Evolutionary conservation across 2,888 invertebrate genomes (phyloP).

Genomic region (Seira sanloemensis): DNA sequence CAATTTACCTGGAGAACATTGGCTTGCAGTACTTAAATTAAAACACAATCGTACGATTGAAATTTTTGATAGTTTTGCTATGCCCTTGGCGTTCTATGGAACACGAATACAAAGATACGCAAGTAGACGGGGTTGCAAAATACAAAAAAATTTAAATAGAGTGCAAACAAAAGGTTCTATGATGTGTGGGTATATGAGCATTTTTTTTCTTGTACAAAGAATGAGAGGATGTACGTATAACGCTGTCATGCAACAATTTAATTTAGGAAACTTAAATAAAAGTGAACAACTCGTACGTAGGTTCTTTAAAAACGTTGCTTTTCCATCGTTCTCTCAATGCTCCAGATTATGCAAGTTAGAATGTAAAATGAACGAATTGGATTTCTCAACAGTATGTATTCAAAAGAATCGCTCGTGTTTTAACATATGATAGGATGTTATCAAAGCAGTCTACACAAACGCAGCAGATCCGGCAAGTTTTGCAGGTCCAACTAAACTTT

Average conservation of each 20-base stretch:
- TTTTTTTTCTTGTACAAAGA: constrained; percentile 26
- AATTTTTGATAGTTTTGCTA: constrained; percentile 43
- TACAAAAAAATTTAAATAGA: background rate
- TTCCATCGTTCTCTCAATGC: constrained; percentile 19
- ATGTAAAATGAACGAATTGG: background rate
- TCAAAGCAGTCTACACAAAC: constrained; percentile 11
- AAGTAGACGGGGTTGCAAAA: background rate
- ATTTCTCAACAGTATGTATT: constrained; percentile 11
- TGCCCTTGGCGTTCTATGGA: constrained; percentile 25
- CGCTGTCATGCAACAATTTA: background rate
- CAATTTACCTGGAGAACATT: constrained; percentile 27
- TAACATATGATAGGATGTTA: background rate
- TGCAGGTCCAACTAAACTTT: constrained; percentile 28
- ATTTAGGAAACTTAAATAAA: background rate
- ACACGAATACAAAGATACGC: background rate
- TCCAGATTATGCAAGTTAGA: background rate
- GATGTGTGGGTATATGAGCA: constrained; percentile 30
- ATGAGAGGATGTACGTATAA: background rate
- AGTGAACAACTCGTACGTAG: background rate
- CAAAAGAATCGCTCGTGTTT: background rate
- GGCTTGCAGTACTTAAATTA: constrained; percentile 20
- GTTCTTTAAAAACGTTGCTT: background rate
- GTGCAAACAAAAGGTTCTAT: background rate
- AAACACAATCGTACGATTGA: background rate
- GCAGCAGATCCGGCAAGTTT: constrained; percentile 25